These are phyloP conservation scores for Dinocampus coccinellae DNA, from an alignment of 2,888 invertebrate genomes.

Conservation along the genomic window DNA sequence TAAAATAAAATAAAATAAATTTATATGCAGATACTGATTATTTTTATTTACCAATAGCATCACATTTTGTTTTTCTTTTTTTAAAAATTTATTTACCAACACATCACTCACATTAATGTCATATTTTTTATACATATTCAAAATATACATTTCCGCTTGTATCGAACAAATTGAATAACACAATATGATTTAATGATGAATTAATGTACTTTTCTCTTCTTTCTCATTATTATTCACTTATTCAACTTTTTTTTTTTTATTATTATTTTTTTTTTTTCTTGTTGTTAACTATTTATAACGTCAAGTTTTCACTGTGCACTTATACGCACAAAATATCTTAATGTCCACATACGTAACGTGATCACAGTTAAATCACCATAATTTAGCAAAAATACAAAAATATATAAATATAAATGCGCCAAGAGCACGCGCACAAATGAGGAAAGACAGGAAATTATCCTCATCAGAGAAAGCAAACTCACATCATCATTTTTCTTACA, in stretches of 20 bases:
- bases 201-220: neutral
- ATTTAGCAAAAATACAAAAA: neutral
- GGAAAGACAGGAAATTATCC: conserved; percentile 53
- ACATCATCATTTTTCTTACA: conserved; percentile 35
- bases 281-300: neutral
- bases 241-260: too few relatives aligned
- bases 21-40: too few relatives aligned
- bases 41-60: neutral
- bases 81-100: neutral
- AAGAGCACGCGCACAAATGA: conserved; percentile 52
- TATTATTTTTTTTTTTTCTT: neutral
- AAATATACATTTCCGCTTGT: neutral
- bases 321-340: neutral
- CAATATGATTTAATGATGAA: neutral
- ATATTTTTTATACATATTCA: neutral
- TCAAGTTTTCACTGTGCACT: neutral
- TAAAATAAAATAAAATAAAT: too few relatives aligned
- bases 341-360: conserved; percentile 2
- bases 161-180: neutral
- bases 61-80: too few relatives aligned
- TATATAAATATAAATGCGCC: conserved; percentile 26
- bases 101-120: neutral
- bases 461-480: conserved; percentile 53
- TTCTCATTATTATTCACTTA: neutral
- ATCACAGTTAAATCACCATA: conserved; percentile 8